phyloP scores from a whole-genome alignment of 2,797 vertebrate species.

The Poecile montanus region DNA sequence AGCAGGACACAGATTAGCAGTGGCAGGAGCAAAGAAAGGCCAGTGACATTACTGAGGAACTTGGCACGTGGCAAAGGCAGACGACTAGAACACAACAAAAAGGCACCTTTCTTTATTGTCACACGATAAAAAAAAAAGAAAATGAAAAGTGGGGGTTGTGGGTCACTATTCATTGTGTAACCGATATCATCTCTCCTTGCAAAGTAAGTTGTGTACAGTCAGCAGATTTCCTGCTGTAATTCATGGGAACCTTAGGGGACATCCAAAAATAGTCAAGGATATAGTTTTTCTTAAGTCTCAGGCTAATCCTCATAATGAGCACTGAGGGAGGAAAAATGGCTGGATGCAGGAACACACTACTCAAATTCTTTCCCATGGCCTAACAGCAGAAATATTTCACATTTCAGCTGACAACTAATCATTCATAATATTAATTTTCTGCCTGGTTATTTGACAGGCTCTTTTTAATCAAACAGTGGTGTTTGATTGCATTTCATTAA shows the following conservation, averaged over 20 bases:
- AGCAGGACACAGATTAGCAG: conserved; percentile 9
- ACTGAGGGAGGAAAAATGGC: not conserved
- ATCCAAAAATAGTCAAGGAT: conserved; percentile 12
- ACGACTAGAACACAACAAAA: not conserved
- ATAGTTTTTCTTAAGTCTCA: not conserved
- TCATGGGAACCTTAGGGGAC: not conserved
- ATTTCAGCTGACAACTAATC: conserved; percentile 30
- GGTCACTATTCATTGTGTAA: not conserved
- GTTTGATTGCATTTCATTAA: conserved; percentile 2
- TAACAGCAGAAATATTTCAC: conserved; percentile 9
- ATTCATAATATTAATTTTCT: conserved; percentile 35
- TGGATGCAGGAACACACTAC: not conserved
- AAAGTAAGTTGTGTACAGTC: not conserved
- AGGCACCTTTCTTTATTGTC: not conserved
- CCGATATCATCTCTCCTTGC: not conserved
- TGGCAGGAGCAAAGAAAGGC: not conserved
- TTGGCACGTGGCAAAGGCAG: conserved; percentile 1
- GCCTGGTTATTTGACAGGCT: conserved; percentile 36
- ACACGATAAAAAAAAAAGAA: not conserved
- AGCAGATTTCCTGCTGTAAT: not conserved
- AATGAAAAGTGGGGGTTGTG: not conserved
- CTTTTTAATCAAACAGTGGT: conserved; percentile 50
- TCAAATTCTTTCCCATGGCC: conserved; percentile 7
- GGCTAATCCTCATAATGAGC: conserved; percentile 24
- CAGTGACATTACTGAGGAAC: not conserved